Percentiles rank a stretch among this genome's conserved stretches.
Evolutionary conservation across 1,140 invertebrate species (phyloP).

Genomic region (Asobara japonica): DNA sequence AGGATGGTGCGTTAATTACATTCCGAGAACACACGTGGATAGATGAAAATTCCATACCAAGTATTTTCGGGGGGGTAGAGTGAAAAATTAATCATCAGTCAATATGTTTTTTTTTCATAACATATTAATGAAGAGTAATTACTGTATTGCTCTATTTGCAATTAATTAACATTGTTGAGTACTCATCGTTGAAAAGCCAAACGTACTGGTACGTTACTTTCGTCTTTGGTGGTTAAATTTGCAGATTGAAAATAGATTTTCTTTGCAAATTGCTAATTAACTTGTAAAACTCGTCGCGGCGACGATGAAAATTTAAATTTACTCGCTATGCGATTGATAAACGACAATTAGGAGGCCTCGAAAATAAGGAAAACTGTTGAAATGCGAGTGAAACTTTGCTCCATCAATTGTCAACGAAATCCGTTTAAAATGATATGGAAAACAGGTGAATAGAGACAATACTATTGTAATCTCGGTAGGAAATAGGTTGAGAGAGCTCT

Average conservation of each 20-base stretch:
- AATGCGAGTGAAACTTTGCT: no score
- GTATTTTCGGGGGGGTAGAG: background rate
- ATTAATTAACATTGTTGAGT: constrained; percentile 47
- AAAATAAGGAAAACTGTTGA: no score
- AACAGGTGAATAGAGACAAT: no score
- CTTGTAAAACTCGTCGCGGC: constrained; percentile 16
- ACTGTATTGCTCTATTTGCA: constrained; percentile 34
- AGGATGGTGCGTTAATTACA: constrained; percentile 38
- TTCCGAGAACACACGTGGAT: constrained; percentile 31
- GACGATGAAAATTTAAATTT: background rate
- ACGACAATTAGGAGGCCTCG: no score
- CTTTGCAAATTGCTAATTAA: constrained; percentile 21
- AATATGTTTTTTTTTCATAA: background rate
- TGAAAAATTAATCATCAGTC: constrained; percentile 11
- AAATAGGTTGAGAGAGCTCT: no score
- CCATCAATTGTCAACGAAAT: no score
- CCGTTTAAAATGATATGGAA: no score
- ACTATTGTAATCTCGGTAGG: no score
- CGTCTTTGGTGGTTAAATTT: constrained; percentile 33
- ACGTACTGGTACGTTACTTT: constrained; percentile 62
- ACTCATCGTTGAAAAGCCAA: constrained; percentile 49
- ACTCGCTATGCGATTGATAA: background rate
- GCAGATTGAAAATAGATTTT: constrained; percentile 4
- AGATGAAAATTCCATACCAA: constrained; percentile 1
- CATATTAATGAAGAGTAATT: constrained; percentile 19